A percentile compares a stretch with the other conserved stretches of the same genome.
phyloP scores from a whole-genome alignment of 2,113 vertebrate species.

The Maccullochella peelii region DNA sequence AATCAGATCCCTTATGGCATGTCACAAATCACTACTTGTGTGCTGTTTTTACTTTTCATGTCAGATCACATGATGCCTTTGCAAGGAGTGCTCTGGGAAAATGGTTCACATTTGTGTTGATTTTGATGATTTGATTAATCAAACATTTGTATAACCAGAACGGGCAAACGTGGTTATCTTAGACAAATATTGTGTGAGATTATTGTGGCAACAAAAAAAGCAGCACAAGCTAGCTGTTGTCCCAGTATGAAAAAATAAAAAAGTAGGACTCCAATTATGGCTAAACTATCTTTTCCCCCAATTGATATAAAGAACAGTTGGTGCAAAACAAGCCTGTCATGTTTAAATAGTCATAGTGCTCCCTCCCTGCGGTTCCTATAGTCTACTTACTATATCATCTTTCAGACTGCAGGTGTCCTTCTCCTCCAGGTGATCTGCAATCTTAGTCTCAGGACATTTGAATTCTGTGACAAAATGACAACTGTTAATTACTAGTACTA shows the following conservation, averaged over 20 bases:
- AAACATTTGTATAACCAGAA: constrained; percentile 13
- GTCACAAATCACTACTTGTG: neutral
- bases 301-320: neutral
- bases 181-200: neutral
- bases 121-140: constrained; percentile 12
- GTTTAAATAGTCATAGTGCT: constrained; percentile 14
- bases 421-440: constrained; percentile 48
- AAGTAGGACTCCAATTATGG: neutral
- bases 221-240: neutral
- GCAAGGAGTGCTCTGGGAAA: neutral
- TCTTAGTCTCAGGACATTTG: constrained; percentile 77
- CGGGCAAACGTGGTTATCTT: constrained; percentile 6
- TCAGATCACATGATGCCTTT: constrained; percentile 10
- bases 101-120: neutral
- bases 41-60: neutral
- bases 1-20: neutral
- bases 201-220: neutral
- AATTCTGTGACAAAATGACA: constrained; percentile 15
- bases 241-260: neutral
- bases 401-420: constrained; percentile 71
- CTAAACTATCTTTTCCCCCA: neutral
- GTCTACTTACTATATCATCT: constrained; percentile 75
- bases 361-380: neutral
- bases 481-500: neutral
- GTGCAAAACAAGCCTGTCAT: constrained; percentile 5